These are phyloP conservation scores for Falco columbarius DNA, from an alignment of 2,797 vertebrate species.

Conservation along the genomic window DNA sequence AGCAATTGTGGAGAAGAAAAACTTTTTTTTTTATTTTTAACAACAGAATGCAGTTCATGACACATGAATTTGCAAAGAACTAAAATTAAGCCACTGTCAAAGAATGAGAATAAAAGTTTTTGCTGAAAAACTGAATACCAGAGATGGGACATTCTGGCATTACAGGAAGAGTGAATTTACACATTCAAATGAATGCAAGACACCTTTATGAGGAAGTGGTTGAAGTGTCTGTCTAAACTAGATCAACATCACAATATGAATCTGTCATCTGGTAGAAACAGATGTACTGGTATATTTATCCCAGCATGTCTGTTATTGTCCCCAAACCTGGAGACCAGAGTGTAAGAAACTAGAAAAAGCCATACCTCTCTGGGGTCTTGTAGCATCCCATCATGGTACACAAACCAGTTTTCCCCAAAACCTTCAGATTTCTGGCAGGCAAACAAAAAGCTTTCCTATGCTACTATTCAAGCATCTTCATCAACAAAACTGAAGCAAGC, in stretches of 20 bases:
- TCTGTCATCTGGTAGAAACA: not conserved
- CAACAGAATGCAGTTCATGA: not conserved
- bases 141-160: not conserved
- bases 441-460: not conserved
- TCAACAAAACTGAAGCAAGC: not conserved
- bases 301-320: not conserved
- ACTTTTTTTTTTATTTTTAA: not conserved
- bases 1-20: not conserved
- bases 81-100: not conserved
- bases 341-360: not conserved
- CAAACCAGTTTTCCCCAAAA: not conserved
- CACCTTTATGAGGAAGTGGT: not conserved
- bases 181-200: not conserved
- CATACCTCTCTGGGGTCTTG: not conserved
- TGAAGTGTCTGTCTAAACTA: not conserved
- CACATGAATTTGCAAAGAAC: not conserved
- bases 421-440: not conserved
- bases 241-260: not conserved
- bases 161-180: not conserved
- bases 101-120: not conserved
- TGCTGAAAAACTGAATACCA: not conserved
- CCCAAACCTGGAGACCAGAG: not conserved
- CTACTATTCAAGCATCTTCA: not conserved
- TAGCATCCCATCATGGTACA: not conserved
- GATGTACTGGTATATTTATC: not conserved